Base-by-base conservation (phyloP, 2,888 invertebrate species). In the Nomada ferruginata region DNA sequence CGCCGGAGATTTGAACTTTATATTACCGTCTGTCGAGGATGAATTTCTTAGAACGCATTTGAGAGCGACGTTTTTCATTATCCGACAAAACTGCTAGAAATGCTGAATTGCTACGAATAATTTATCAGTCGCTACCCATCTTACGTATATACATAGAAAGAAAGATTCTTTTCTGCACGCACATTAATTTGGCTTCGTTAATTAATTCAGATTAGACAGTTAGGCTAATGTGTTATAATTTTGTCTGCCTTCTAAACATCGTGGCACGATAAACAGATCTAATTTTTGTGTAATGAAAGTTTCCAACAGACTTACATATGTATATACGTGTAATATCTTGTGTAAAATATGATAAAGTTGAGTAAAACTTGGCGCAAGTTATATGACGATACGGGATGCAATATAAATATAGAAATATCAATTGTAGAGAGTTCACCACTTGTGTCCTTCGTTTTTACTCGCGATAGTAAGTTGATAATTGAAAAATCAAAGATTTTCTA, bases 101-200 rank as follows among this genome's bases (percentile, higher is more conserved):
- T 47, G n/a, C 11, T 55, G 7, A 61, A 36, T 57, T 10, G 13
- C 23, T 55, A 63, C 20, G 53, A 59, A 11, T 18, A 69, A 59
- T n/a, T 70, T 36, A 63, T 61, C 26, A 42, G 50, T 63, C 55
- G 23, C 42, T 55, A 36, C 36, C 36, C 36, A 36, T n/a, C 2
- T 20, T 36, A 36, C n/a, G 13, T 23, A 52, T 7, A 50, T 53
- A 42, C 20, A 63, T 55, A 7, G 36, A 36, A 36, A 36, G 36
- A 36, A 36, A 29, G 15, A 15, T 72, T 53, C 61, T 15, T 71
- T 53, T 47, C 29, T 44, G 29, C 64, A 73, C 26, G 64, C 18
- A 44, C 55, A 73, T 57, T 73, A 55, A 47, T 63, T 18, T 36
- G 18, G 11, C 44, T 15, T 59, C 15, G 13, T 11, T 65, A 20